These are phyloP conservation scores for Balearica regulorum DNA, from an alignment of 2,797 vertebrate species.

Conservation along the genomic window DNA sequence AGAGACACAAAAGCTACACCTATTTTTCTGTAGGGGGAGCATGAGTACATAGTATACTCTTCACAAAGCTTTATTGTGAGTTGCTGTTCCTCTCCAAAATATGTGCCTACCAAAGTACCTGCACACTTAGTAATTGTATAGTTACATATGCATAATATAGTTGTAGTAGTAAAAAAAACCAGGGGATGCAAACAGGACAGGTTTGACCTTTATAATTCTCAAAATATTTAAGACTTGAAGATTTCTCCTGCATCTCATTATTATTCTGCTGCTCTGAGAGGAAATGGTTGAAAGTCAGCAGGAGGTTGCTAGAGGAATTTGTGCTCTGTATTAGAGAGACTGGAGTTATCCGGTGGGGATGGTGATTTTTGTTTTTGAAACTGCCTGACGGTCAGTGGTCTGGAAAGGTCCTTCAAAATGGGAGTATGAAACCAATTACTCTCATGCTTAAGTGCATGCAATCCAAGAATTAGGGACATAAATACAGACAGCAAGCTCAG, in stretches of 20 bases:
- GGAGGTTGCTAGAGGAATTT: background rate
- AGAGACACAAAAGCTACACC: background rate
- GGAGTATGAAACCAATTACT: background rate
- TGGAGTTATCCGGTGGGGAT: background rate
- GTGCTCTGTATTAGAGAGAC: background rate
- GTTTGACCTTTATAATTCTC: background rate
- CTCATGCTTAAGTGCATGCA: background rate
- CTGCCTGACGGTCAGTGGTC: background rate
- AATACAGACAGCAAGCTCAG: background rate
- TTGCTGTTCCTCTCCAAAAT: background rate
- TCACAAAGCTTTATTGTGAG: background rate
- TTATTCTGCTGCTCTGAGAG: background rate
- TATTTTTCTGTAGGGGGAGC: constrained; percentile 31
- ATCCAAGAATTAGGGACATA: background rate
- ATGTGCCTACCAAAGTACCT: rapidly evolving
- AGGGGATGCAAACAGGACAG: background rate
- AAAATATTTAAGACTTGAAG: background rate
- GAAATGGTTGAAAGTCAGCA: background rate
- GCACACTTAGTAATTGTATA: background rate
- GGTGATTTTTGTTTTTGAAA: background rate
- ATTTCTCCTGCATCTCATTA: background rate
- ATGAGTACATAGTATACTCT: background rate
- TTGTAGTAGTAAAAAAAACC: background rate
- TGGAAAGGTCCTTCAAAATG: background rate
- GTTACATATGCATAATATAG: background rate